A percentile compares a stretch with the other conserved stretches of the same genome.
Conservation (phyloP, 2,888 invertebrate species). For the Elgonia sp. region DNA sequence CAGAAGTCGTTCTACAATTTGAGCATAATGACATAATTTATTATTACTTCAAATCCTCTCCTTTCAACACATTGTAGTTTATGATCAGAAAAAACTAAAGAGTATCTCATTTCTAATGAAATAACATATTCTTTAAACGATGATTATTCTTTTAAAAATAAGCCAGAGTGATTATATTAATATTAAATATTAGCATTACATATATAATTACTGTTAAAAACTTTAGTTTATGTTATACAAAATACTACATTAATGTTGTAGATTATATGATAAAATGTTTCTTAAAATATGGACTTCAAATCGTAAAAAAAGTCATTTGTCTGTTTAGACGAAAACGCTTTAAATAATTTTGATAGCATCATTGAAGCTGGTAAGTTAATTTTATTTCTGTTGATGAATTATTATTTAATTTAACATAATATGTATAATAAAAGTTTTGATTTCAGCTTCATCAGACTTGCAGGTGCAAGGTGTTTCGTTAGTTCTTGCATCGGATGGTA, state of each 20-base stretch:
- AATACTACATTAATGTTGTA: background rate
- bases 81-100: background rate
- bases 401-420: background rate
- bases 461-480: slow-evolving; percentile 14
- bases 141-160: too few relatives aligned
- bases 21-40: background rate
- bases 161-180: too few relatives aligned
- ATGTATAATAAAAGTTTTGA: background rate
- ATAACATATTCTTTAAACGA: too few relatives aligned
- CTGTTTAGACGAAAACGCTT: background rate
- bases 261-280: slow-evolving; percentile 2
- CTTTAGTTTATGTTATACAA: background rate
- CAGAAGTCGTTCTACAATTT: slow-evolving; percentile 43
- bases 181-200: background rate
- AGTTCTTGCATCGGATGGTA: slow-evolving; percentile 34
- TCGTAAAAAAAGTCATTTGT: slow-evolving; percentile 19
- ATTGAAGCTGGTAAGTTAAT: slow-evolving; percentile 6
- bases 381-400: background rate
- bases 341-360: background rate
- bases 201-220: background rate
- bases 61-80: slow-evolving; percentile 1
- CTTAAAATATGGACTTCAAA: slow-evolving; percentile 5
- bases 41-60: slow-evolving; percentile 40
- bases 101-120: too few relatives aligned
- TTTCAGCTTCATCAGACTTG: slow-evolving; percentile 2